Conservation (phyloP, 2,888 invertebrate genomes). For the Lochmaea capreae region DNA sequence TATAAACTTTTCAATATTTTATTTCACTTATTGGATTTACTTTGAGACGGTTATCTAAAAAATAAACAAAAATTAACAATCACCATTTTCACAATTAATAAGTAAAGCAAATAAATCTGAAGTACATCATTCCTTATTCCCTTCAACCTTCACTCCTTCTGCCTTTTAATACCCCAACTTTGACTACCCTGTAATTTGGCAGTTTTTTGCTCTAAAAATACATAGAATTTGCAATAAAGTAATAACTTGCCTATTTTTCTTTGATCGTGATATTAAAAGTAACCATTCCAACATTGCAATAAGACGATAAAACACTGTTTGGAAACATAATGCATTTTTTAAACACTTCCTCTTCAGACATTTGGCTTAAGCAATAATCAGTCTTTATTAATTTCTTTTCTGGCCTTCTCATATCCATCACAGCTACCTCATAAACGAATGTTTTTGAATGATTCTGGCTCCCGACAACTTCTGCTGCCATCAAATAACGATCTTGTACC, state of each 20-base stretch:
- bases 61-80: too few relatives aligned
- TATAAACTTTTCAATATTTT: too few relatives aligned
- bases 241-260: conserved; percentile 37
- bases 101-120: too few relatives aligned
- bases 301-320: conserved; percentile 54
- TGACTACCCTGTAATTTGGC: too few relatives aligned
- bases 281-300: conserved; percentile 53
- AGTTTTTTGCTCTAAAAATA: too few relatives aligned
- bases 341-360: conserved; percentile 54
- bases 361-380: conserved; percentile 56
- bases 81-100: too few relatives aligned
- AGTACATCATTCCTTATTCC: too few relatives aligned
- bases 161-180: too few relatives aligned
- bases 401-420: conserved; percentile 55
- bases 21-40: too few relatives aligned
- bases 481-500: conserved; percentile 54
- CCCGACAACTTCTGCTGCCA: conserved; percentile 57
- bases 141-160: too few relatives aligned
- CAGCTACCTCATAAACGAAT: conserved; percentile 55
- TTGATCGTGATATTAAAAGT: conserved; percentile 50
- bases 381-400: conserved; percentile 55
- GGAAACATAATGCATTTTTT: conserved; percentile 57
- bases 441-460: conserved; percentile 50
- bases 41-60: too few relatives aligned
- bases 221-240: too few relatives aligned